Percentiles rank a stretch among this genome's conserved stretches.
Conservation (phyloP, 1,140 invertebrate genomes). For the Lordiphosa collinella region DNA sequence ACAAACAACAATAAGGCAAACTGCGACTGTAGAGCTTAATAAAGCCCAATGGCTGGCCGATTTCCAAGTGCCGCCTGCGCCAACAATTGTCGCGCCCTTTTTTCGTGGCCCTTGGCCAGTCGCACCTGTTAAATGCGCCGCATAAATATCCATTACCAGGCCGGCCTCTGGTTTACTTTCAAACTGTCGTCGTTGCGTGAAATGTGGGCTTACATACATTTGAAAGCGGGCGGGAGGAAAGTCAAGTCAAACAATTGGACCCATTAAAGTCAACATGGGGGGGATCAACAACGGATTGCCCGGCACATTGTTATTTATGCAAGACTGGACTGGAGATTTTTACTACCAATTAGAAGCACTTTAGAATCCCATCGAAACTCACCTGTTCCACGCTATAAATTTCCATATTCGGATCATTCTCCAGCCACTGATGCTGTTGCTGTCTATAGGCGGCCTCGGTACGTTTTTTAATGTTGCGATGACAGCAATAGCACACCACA, state of each 20-base stretch:
- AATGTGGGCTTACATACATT: neutral
- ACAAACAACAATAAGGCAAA: constrained; percentile 66
- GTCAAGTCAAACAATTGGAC: neutral
- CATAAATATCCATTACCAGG: constrained; percentile 59
- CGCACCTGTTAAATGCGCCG: constrained; percentile 47
- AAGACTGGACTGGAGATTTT: too few species aligned
- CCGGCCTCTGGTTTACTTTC: constrained; percentile 13
- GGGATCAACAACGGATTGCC: too few species aligned
- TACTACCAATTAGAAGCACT: too few species aligned
- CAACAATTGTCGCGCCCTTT: constrained; percentile 18
- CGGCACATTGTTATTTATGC: too few species aligned
- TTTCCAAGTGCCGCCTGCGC: constrained; percentile 4
- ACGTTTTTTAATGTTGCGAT: constrained; percentile 83
- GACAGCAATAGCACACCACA: constrained; percentile 85
- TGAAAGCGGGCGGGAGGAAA: neutral
- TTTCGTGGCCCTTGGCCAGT: constrained; percentile 1
- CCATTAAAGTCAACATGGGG: neutral
- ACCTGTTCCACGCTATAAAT: constrained; percentile 85
- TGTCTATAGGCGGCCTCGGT: constrained; percentile 81
- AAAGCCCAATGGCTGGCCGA: constrained; percentile 22
- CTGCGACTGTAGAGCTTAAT: constrained; percentile 24
- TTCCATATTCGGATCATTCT: constrained; percentile 83
- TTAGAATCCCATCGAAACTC: constrained; percentile 41
- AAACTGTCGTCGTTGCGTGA: constrained; percentile 24
- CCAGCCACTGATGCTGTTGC: constrained; percentile 81